These are phyloP conservation scores for Morelia viridis DNA, from an alignment of 2,797 vertebrate genomes.

Conservation along the genomic window DNA sequence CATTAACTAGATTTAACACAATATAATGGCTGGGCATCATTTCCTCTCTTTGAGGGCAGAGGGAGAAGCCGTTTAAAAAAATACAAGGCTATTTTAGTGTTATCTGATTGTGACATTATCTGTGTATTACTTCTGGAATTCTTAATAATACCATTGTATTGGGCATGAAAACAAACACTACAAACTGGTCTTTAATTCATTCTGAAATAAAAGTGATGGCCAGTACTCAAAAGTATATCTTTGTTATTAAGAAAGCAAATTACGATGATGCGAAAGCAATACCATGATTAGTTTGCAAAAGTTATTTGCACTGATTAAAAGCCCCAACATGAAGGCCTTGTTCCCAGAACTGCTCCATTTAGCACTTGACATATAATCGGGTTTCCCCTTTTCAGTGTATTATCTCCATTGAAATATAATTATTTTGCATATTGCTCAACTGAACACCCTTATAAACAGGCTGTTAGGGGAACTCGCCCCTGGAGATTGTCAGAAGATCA, in stretches of 20 bases:
- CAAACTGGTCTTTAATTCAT: conserved; percentile 40
- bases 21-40: background rate
- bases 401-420: conserved; percentile 81
- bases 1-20: conserved; percentile 17
- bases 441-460: conserved; percentile 93
- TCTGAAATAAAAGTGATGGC: conserved; percentile 58
- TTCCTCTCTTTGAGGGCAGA: background rate
- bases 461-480: conserved; percentile 85
- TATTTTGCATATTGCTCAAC: conserved; percentile 86
- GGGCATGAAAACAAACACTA: background rate
- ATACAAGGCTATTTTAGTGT: conserved; percentile 1
- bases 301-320: conserved; percentile 79
- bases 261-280: conserved; percentile 71
- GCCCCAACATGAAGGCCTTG: conserved; percentile 74
- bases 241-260: conserved; percentile 72
- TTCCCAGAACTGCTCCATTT: conserved; percentile 76
- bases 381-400: conserved; percentile 67
- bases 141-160: background rate
- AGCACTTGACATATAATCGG: conserved; percentile 76
- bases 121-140: background rate
- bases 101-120: background rate
- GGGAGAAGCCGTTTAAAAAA: background rate
- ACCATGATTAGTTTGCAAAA: conserved; percentile 71
- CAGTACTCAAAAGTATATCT: conserved; percentile 66
- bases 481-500: conserved; percentile 86